These are phyloP conservation scores for Lochmaea capreae DNA, from an alignment of 2,888 invertebrate species.

Conservation along the genomic window DNA sequence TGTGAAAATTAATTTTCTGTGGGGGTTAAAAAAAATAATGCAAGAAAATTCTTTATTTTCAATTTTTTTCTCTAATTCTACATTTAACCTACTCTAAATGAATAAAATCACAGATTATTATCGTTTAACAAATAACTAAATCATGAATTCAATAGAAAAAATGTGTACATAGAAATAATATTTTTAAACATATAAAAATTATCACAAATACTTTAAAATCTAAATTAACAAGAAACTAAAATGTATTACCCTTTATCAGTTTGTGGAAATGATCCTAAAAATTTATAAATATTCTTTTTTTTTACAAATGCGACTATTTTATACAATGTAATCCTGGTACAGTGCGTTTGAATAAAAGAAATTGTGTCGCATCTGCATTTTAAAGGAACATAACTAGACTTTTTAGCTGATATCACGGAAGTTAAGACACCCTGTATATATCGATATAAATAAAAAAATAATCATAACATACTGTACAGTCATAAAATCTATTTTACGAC, in stretches of 20 bases:
- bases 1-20: not conserved
- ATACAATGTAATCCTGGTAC: too few relatives aligned
- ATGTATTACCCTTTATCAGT: not conserved
- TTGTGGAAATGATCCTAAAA: not conserved
- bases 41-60: constrained; percentile 11
- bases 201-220: constrained; percentile 42
- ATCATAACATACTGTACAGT: constrained; percentile 34
- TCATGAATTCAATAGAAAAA: constrained; percentile 27
- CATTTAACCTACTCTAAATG: constrained; percentile 53
- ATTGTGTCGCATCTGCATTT: not conserved
- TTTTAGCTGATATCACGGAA: constrained; percentile 24
- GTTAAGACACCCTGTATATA: constrained; percentile 40
- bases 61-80: constrained; percentile 39
- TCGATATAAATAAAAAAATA: constrained; percentile 30
- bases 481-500: constrained; percentile 25
- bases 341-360: too few relatives aligned
- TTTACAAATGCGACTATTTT: too few relatives aligned
- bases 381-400: not conserved
- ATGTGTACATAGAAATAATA: constrained; percentile 12
- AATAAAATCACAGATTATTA: constrained; percentile 66
- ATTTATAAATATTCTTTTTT: not conserved
- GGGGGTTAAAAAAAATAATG: not conserved
- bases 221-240: constrained; percentile 5
- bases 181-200: constrained; percentile 39
- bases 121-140: constrained; percentile 55